Evolutionary conservation across 1,140 invertebrate species (phyloP), one percentile per base, ranked within the genome.

Genomic region (Arion vulgaris): DNA sequence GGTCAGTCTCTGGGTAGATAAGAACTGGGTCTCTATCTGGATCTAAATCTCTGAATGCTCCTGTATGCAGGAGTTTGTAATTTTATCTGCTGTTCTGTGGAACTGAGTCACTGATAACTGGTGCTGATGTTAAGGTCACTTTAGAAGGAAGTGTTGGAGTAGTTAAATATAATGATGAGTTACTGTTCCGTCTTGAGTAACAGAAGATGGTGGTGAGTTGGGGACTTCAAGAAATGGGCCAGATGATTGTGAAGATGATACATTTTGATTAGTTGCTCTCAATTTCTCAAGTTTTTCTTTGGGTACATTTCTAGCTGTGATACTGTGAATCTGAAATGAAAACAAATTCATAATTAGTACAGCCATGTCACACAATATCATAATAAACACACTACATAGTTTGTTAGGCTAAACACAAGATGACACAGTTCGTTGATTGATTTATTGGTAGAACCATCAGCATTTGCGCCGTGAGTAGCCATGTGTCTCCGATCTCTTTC

Each of bases 321-420:
- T 90, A 81, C 89, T 90, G 79, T 90, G 88, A 36, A 90, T 83
- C 89, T 90, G 83, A 36, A 83, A 84, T n/a, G n/a, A n/a, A n/a
- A n/a, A n/a, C n/a, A n/a, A n/a, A n/a, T n/a, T n/a, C n/a, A n/a
- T n/a, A n/a, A n/a, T n/a, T n/a, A n/a, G n/a, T n/a, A n/a, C n/a
- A n/a, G n/a, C n/a, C n/a, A n/a, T n/a, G n/a, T n/a, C n/a, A n/a
- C n/a, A n/a, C n/a, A n/a, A n/a, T n/a, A n/a, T n/a, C n/a, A n/a
- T n/a, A n/a, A n/a, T n/a, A n/a, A n/a, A n/a, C n/a, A n/a, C n/a
- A n/a, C n/a, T n/a, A n/a, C n/a, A n/a, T n/a, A n/a, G n/a, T n/a
- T n/a, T n/a, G n/a, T n/a, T n/a, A n/a, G n/a, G n/a, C n/a, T n/a
- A n/a, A n/a, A n/a, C n/a, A n/a, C n/a, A n/a, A n/a, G n/a, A n/a